Base-by-base conservation (phyloP, 1,140 invertebrate genomes). In the Drosophila grimshawi region DNA sequence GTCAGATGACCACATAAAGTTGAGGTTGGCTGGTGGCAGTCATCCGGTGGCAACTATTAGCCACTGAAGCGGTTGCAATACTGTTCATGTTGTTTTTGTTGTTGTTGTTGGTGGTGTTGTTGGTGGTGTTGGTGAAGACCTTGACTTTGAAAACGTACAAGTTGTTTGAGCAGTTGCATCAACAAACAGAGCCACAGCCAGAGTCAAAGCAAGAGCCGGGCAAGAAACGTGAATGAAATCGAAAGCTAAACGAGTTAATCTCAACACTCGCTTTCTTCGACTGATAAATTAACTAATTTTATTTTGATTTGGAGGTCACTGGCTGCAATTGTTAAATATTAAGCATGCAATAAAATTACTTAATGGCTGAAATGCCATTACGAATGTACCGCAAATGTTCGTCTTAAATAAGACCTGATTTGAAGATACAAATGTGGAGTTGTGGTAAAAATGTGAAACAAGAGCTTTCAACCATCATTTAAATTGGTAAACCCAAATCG, bases 81-180 rank as follows among this genome's bases (percentile, higher is more conserved):
- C n/a, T 62, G 59, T 35, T 55, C 45, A 19, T 61, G 64, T 56
- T 43, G 51, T 27, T 27, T 39, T 19, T 46, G 43, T 10, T 46
- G 41, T 45, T 65, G 52, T 30, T 35, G 45, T 30, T 35, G 32
- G 5, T 33, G 45, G 5, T 33, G 45, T 49, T 49, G 27, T 45
- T 30, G 32, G 0, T 19, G 1, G 5, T 33, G 45, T 49, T 49
- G 27, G 45, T 30, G 51, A 51, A 88, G 80, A 80, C 83, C 83
- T 86, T 86, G 83, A 86, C 83, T 86, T 86, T 86, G 83, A 88
- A 71, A 60, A 30, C 29, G 30, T 33, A 43, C 11, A 51, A 67
- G 57, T 57, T 68, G 65, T 11, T 48, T 37, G 39, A 35, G 56
- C 53, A 5, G 60, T 51, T 69, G 65, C 64, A 71, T 73, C 69